Percentiles rank a stretch among this genome's conserved stretches.
These are phyloP conservation scores for Oophaga sylvatica DNA, from an alignment of 2,797 vertebrate genomes.

Conservation along the genomic window DNA sequence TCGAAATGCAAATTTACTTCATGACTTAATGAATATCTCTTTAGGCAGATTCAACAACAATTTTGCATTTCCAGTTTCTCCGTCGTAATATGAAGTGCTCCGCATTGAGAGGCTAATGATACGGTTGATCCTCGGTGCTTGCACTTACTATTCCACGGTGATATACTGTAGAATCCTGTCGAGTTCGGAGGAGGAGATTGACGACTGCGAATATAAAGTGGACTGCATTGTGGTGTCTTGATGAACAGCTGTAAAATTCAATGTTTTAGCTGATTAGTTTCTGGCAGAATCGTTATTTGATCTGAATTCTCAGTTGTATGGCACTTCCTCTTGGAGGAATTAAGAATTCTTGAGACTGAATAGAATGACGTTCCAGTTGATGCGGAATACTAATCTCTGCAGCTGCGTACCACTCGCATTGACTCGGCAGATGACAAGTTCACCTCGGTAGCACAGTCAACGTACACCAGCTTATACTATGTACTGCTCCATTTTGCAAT, in stretches of 20 bases:
- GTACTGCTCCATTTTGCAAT: neutral
- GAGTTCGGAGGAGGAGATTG: slow-evolving; percentile 56
- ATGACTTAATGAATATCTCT: slow-evolving; percentile 35
- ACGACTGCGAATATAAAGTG: slow-evolving; percentile 64
- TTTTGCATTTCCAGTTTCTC: slow-evolving; percentile 23
- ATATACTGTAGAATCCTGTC: slow-evolving; percentile 42
- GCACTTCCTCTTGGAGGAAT: slow-evolving; percentile 77
- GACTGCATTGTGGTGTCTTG: slow-evolving; percentile 71
- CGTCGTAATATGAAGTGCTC: slow-evolving; percentile 16
- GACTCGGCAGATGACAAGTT: slow-evolving; percentile 62
- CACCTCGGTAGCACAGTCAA: slow-evolving; percentile 6
- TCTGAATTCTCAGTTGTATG: slow-evolving; percentile 71
- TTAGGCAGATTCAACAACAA: slow-evolving; percentile 36
- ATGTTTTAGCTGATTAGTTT: slow-evolving; percentile 74
- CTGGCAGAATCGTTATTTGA: slow-evolving; percentile 70
- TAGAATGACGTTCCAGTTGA: slow-evolving; percentile 75
- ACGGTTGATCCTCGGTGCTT: slow-evolving; percentile 14
- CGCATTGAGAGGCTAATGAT: slow-evolving; percentile 37
- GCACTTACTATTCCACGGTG: slow-evolving; percentile 6
- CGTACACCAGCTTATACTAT: neutral
- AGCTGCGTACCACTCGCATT: slow-evolving; percentile 73
- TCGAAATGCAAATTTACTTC: slow-evolving; percentile 34
- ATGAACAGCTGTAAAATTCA: slow-evolving; percentile 74
- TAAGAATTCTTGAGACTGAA: slow-evolving; percentile 75
- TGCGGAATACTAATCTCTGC: slow-evolving; percentile 65